Base-by-base conservation (phyloP, 2,797 vertebrate species). In the Coilia nasus region DNA sequence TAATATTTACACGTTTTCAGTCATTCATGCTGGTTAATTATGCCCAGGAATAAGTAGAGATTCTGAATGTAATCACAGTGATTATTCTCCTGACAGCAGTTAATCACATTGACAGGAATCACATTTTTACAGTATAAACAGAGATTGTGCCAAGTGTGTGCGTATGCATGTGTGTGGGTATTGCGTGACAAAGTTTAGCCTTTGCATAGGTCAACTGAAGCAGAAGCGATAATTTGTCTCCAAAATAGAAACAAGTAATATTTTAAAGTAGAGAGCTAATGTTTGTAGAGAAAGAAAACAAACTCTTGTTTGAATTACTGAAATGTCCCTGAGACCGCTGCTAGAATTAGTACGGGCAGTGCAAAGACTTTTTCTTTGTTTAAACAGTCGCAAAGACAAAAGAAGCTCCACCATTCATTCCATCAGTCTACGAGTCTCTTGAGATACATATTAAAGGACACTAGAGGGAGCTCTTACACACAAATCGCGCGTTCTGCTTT, bases 11-110 rank as follows among this genome's bases (percentile, higher is more conserved):
- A 44, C 31, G 6, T 75, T 5, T 75, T 41, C 31, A 2, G 35
- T 17, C 0, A 17, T 17, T 2, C 71, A 21, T 78, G 19, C n/a
- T 23, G 60, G 15, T 78, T 67, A 81, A 6, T 83, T 56, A 62
- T 44, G 80, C 87, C 83, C 87, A 81, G 71, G 35, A 78, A 71
- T 15, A 3, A 35, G 14, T 86, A 88, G 60, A 87, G 75, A 82
- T 90, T 89, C 60, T 85, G 84, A 82, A 82, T 44, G 31, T 88
- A 67, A 91, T 82, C 89, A 81, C 83, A 88, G 0, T 11, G 86
- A 50, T 81, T 60, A 78, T 78, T 78, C 71, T 78, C 71, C 17
- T 75, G 31, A 41, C 31, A 75, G 67, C 71, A 78, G 71, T 35
- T 78, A 78, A 44, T 78, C 71, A 78, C 71, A 78, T 78, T 78